Percentiles rank a stretch among this genome's conserved stretches.
These are phyloP conservation scores for Lutjanus argentimaculatus DNA, from an alignment of 2,797 vertebrate species.

Conservation along the genomic window DNA sequence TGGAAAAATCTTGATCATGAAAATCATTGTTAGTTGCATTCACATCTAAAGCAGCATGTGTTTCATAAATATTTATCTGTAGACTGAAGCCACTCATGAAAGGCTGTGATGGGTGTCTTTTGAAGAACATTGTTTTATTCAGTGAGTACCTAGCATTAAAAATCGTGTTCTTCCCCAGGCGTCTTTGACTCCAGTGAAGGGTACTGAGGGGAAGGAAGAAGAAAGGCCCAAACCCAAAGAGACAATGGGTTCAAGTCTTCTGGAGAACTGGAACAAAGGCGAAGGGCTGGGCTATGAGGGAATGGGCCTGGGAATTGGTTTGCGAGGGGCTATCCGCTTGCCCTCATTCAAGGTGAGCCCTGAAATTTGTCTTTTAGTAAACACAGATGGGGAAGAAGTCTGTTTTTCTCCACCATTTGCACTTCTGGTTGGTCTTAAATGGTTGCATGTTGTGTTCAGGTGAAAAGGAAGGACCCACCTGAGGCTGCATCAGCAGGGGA, in stretches of 20 bases:
- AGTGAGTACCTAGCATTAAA: background rate
- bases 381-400: background rate
- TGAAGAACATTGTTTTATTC: background rate
- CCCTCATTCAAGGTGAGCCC: conserved; percentile 95
- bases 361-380: background rate
- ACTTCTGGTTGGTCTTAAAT: conserved; percentile 9
- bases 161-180: conserved; percentile 79
- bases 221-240: conserved; percentile 96
- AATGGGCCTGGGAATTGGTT: conserved; percentile 93
- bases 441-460: conserved; percentile 79
- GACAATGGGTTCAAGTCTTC: conserved; percentile 90
- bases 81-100: background rate
- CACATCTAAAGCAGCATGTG: background rate
- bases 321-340: conserved; percentile 95
- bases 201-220: conserved; percentile 92
- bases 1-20: background rate
- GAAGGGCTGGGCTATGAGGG: conserved; percentile 95
- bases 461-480: conserved; percentile 97
- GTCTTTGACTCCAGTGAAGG: conserved; percentile 94
- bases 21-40: background rate
- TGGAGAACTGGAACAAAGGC: conserved; percentile 98
- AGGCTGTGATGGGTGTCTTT: no score
- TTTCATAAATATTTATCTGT: background rate
- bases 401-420: background rate
- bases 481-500: conserved; percentile 90